These are phyloP conservation scores for Oceanodroma leucorhoa DNA, from an alignment of 2,797 vertebrate genomes.

Conservation along the genomic window DNA sequence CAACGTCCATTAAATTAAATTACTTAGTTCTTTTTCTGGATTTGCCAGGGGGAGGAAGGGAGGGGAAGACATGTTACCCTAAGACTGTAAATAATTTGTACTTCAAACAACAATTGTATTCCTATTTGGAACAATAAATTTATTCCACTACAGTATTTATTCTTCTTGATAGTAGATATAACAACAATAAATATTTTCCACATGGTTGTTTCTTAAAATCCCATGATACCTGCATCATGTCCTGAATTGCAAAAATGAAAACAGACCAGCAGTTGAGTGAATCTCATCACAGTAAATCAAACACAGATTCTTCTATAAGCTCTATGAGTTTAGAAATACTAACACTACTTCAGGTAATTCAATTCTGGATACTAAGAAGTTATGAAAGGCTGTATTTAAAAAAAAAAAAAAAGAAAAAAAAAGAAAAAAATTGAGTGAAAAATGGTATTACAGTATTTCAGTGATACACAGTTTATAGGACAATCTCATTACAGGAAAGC, in stretches of 20 bases:
- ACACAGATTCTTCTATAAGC: neutral
- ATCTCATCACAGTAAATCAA: neutral
- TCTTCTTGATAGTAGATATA: neutral
- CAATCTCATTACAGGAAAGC: neutral
- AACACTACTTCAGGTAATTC: neutral
- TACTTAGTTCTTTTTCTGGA: neutral
- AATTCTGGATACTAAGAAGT: neutral
- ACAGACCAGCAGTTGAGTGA: neutral
- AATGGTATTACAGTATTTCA: neutral
- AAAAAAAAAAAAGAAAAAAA: neutral
- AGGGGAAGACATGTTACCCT: neutral
- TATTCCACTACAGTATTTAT: neutral
- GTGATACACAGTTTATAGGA: neutral
- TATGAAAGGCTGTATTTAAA: neutral
- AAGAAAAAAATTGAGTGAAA: neutral
- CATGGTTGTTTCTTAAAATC: neutral
- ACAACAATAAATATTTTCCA: constrained; percentile 17
- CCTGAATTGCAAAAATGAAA: neutral
- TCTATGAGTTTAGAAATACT: neutral
- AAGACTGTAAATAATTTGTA: neutral
- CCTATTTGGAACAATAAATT: neutral
- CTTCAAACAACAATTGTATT: neutral
- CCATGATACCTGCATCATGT: neutral
- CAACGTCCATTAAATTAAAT: neutral
- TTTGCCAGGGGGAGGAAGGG: neutral